These are phyloP conservation scores for Psophia crepitans DNA, from an alignment of 2,113 vertebrate species.

Conservation along the genomic window DNA sequence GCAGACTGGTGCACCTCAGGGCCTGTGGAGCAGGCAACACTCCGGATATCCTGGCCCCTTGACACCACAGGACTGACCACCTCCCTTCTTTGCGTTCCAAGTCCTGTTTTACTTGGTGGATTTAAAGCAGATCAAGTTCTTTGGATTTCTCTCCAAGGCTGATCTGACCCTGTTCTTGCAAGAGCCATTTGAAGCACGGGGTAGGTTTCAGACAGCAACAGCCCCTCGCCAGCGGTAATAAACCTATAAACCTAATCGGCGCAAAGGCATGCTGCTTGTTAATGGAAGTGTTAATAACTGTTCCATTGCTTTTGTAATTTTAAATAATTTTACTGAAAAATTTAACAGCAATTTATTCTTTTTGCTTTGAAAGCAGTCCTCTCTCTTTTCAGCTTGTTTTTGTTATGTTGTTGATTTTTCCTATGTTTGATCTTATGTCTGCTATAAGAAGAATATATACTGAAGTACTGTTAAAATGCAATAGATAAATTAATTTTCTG, in stretches of 20 bases:
- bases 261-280: background rate
- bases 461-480: background rate
- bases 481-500: background rate
- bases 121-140: background rate
- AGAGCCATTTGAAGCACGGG: background rate
- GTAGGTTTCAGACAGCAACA: background rate
- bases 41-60: background rate
- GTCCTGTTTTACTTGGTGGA: background rate
- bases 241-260: background rate
- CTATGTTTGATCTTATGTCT: background rate
- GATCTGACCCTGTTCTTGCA: background rate
- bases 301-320: background rate
- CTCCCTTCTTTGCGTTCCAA: background rate
- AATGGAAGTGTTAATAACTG: background rate
- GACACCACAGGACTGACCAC: rapidly evolving
- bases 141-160: background rate
- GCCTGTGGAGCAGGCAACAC: background rate
- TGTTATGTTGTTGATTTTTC: background rate
- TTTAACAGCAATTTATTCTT: background rate
- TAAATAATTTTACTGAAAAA: slow-evolving; percentile 28
- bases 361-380: background rate
- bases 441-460: background rate
- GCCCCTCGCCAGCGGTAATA: background rate
- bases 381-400: background rate
- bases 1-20: background rate